A percentile compares a stretch with the other conserved stretches of the same genome.
Evolutionary conservation across 64 coral and sea anemone genomes (phyloP).

Genomic region (Trachythela sp.): DNA sequence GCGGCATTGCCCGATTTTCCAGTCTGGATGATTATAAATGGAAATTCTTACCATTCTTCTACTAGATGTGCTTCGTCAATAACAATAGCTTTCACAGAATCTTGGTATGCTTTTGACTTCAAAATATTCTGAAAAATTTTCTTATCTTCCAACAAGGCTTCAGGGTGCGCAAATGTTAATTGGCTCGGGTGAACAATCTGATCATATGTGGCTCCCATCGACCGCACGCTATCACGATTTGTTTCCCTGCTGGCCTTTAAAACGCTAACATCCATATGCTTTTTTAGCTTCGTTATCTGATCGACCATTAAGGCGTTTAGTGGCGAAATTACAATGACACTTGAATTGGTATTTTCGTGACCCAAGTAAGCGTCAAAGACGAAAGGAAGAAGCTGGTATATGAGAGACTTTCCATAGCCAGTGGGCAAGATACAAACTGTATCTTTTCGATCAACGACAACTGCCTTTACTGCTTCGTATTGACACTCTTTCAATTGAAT

Average conservation of each 20-base stretch:
- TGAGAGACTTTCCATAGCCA: slow-evolving; percentile 22
- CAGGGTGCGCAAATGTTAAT: not conserved
- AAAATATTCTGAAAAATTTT: too few relatives aligned
- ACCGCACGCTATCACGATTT: too few relatives aligned
- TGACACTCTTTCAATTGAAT: not conserved
- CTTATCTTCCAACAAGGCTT: not conserved
- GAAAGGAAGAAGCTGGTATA: not conserved
- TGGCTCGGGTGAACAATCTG: not conserved
- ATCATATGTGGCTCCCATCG: not conserved
- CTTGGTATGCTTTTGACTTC: too few relatives aligned
- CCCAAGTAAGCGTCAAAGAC: not conserved
- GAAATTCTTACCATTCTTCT: not conserved
- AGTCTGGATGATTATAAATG: too few relatives aligned
- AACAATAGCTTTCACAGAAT: too few relatives aligned
- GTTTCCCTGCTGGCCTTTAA: too few relatives aligned
- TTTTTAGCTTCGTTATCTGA: not conserved
- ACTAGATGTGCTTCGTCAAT: too few relatives aligned
- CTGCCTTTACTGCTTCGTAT: not conserved
- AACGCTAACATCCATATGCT: too few relatives aligned
- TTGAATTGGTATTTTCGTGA: not conserved
- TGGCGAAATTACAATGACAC: not conserved
- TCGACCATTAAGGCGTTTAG: not conserved
- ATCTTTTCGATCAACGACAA: not conserved
- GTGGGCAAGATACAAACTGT: too few relatives aligned
- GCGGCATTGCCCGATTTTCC: too few relatives aligned